A percentile compares a stretch with the other conserved stretches of the same genome.
Evolutionary conservation across 2,797 vertebrate species (phyloP).

Genomic region (Tiaroga cobitis): DNA sequence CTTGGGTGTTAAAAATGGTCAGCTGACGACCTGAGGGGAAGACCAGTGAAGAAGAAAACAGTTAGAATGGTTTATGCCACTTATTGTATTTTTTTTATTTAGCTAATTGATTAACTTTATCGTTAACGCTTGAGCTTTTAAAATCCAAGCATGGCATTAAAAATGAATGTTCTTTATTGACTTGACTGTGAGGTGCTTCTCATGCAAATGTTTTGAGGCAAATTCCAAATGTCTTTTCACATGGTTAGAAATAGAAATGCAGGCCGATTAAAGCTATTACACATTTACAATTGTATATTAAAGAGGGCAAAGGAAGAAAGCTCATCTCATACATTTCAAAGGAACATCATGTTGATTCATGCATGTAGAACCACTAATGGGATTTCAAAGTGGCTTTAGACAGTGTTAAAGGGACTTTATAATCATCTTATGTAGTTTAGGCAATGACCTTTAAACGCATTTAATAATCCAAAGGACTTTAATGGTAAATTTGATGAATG

Average conservation of each 20-base stretch:
- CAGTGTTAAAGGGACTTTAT: conserved; percentile 86
- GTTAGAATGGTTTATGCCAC: neutral
- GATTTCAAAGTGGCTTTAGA: conserved; percentile 72
- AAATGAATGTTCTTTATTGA: neutral
- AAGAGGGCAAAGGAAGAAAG: conserved; percentile 64
- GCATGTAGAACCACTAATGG: conserved; percentile 74
- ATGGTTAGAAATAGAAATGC: conserved; percentile 38
- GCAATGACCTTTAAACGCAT: conserved; percentile 73
- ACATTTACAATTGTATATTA: conserved; percentile 63
- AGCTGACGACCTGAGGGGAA: conserved; percentile 89
- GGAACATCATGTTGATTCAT: conserved; percentile 74
- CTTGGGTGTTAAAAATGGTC: conserved; percentile 99
- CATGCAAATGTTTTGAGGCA: conserved; percentile 32
- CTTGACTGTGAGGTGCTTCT: conserved; percentile 3
- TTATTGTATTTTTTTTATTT: neutral
- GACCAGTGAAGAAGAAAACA: conserved; percentile 7
- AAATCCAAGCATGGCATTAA: neutral
- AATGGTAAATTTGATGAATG: conserved; percentile 48
- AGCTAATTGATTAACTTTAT: neutral
- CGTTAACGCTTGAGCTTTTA: neutral
- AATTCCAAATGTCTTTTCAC: conserved; percentile 12
- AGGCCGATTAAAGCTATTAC: conserved; percentile 62
- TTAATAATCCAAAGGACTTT: conserved; percentile 71
- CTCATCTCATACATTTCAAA: conserved; percentile 72
- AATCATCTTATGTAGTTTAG: conserved; percentile 77